These are phyloP conservation scores for Meriones psammophilus DNA, from an alignment of 2,797 vertebrate species.

Conservation along the genomic window DNA sequence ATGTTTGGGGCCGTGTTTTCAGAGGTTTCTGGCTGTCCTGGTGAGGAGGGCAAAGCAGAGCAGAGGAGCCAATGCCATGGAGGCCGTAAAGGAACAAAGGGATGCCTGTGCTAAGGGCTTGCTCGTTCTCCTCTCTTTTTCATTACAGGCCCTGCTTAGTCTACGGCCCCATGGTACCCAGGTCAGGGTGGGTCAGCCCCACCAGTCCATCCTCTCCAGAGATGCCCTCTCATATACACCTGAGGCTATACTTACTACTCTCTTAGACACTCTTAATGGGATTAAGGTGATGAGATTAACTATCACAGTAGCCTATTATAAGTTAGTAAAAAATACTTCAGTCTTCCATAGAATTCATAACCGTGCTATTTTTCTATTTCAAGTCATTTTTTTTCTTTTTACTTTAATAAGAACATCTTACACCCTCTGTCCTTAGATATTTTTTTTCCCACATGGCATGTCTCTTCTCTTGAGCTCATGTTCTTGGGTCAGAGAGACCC, in stretches of 20 bases:
- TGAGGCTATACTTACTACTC: background rate
- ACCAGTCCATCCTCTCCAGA: background rate
- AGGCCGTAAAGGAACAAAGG: background rate
- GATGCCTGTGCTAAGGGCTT: background rate
- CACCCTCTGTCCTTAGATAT: background rate
- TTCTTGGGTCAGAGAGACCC: background rate
- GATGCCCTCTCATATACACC: background rate
- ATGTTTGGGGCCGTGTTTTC: background rate
- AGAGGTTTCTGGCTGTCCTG: background rate
- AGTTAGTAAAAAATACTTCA: background rate
- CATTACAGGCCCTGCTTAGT: background rate
- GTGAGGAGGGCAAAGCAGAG: too few species aligned
- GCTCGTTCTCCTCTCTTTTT: background rate
- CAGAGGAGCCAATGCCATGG: background rate
- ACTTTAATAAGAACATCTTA: background rate
- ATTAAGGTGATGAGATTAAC: background rate
- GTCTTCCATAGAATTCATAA: background rate
- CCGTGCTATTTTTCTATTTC: constrained; percentile 28
- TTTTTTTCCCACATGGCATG: background rate
- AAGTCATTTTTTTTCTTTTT: background rate
- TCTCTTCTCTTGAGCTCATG: background rate
- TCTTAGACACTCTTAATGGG: background rate
- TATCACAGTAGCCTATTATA: background rate
- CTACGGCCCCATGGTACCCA: background rate
- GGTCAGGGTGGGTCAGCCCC: background rate